Conservation (phyloP, 2,797 vertebrate species). For the Carapus acus region DNA sequence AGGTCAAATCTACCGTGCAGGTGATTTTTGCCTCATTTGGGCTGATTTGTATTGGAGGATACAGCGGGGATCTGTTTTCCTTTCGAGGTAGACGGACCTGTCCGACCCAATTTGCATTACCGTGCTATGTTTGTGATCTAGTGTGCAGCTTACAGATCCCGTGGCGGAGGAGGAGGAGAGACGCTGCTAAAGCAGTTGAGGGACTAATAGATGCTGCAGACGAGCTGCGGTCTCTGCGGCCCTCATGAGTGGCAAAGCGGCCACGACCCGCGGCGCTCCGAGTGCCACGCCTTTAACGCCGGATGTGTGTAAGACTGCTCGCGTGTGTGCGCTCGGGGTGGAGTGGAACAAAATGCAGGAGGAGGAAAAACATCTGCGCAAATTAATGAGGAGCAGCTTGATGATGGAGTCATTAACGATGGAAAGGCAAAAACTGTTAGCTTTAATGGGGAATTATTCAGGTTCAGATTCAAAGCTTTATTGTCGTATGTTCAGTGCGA, state of each 20-base stretch:
- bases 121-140: constrained; percentile 38
- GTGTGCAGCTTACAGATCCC: constrained; percentile 25
- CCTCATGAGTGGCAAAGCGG: too few species aligned
- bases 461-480: too few species aligned
- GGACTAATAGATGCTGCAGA: constrained; percentile 53
- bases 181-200: constrained; percentile 58
- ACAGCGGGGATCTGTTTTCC: constrained; percentile 41
- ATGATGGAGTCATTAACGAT: too few species aligned
- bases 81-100: constrained; percentile 27
- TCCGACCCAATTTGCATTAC: constrained; percentile 52
- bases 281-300: constrained; percentile 36
- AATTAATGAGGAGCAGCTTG: too few species aligned
- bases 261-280: too few species aligned
- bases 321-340: too few species aligned
- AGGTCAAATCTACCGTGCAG: constrained; percentile 8
- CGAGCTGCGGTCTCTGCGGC: constrained; percentile 31
- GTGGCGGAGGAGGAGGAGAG: constrained; percentile 28
- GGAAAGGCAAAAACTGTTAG: too few species aligned
- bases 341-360: constrained; percentile 12
- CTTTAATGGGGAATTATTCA: too few species aligned
- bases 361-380: too few species aligned
- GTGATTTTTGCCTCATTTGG: constrained; percentile 30
- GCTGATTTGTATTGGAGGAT: constrained; percentile 25
- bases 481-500: too few species aligned
- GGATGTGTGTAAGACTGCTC: constrained; percentile 7